Percentiles rank a stretch among this genome's conserved stretches.
Evolutionary conservation across 2,113 vertebrate species (phyloP).

Genomic region (Peromyscus californicus): DNA sequence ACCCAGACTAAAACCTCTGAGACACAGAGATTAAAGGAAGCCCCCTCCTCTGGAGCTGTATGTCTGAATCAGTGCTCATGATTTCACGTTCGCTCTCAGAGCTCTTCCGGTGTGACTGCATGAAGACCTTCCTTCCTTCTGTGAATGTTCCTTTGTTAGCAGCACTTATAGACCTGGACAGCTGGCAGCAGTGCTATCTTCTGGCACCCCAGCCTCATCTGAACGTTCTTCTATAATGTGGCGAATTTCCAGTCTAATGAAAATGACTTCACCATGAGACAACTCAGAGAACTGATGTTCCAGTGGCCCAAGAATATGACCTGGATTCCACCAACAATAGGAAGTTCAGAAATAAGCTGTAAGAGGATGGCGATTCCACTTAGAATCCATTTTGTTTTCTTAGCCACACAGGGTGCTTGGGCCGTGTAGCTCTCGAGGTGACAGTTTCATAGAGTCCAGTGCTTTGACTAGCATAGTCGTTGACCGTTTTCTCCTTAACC

Average conservation of each 20-base stretch:
- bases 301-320: background rate
- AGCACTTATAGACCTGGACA: background rate
- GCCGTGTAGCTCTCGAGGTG: background rate
- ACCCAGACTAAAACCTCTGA: background rate
- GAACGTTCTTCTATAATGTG: background rate
- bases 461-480: no score
- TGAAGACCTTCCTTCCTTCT: background rate
- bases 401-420: background rate
- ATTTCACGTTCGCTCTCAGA: background rate
- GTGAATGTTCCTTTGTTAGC: background rate
- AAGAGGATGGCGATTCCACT: background rate
- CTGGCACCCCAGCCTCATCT: background rate
- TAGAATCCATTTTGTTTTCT: background rate
- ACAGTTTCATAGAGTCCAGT: background rate
- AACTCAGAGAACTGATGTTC: background rate
- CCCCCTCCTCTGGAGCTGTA: background rate
- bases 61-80: background rate
- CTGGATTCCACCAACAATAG: background rate
- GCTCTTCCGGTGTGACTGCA: no score
- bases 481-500: background rate
- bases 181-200: background rate
- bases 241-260: constrained; percentile 1
- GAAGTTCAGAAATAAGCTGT: background rate
- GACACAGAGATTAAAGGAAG: background rate
- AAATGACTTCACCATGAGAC: background rate